Conservation (phyloP, 2,113 vertebrate species). For the Artemisiospiza belli region DNA sequence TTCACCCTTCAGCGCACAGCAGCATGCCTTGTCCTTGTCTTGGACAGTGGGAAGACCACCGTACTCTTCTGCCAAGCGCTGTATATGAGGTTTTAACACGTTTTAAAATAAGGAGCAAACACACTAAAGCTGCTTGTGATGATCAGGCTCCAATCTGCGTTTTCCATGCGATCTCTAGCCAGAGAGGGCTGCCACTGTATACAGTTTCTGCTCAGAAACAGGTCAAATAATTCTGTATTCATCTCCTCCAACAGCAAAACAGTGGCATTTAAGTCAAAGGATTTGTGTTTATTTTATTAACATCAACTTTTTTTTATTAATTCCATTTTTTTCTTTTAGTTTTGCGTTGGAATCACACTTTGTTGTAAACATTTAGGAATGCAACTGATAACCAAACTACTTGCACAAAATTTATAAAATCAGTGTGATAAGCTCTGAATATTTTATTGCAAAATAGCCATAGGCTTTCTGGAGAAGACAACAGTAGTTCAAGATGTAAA, state of each 20-base stretch:
- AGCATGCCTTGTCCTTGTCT: accelerated
- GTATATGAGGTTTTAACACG: accelerated
- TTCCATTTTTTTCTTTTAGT: background rate
- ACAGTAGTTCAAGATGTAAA: background rate
- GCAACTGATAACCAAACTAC: background rate
- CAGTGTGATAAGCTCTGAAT: background rate
- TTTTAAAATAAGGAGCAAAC: background rate
- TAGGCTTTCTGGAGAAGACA: background rate
- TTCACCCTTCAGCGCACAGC: accelerated
- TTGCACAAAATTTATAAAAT: background rate
- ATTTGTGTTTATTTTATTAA: background rate
- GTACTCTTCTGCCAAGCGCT: background rate
- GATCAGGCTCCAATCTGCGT: background rate
- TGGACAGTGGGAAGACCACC: background rate
- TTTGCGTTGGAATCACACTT: background rate
- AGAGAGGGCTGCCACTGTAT: background rate
- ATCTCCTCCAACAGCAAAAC: background rate
- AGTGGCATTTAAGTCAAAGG: background rate
- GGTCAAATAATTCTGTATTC: background rate
- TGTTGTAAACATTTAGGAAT: background rate
- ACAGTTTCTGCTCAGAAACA: background rate
- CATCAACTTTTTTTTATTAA: background rate
- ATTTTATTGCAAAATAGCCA: background rate
- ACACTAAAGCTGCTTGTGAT: background rate
- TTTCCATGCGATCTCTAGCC: background rate